A percentile compares a stretch with the other conserved stretches of the same genome.
Evolutionary conservation across 2,797 vertebrate genomes (phyloP).

Genomic region (Thripadectes ignobilis): DNA sequence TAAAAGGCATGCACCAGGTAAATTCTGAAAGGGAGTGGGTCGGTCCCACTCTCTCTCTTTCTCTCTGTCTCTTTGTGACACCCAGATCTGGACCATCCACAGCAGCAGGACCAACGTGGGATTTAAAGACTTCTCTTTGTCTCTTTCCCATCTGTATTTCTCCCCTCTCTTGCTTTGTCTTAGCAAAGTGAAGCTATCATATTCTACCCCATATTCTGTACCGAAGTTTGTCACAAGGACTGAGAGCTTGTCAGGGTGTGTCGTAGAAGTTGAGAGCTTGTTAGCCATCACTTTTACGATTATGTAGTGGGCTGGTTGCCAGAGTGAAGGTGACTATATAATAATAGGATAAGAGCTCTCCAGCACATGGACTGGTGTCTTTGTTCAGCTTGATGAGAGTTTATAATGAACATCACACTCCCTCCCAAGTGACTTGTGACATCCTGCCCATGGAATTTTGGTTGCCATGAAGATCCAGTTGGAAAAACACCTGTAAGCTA

Average conservation of each 20-base stretch:
- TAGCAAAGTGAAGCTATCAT: background rate
- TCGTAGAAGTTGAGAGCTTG: background rate
- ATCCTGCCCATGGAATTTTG: background rate
- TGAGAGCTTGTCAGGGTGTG: background rate
- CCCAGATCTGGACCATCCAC: background rate
- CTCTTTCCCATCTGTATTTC: background rate
- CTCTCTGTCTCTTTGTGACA: background rate
- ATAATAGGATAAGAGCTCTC: background rate
- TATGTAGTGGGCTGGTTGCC: background rate
- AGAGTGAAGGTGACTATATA: background rate
- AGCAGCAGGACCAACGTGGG: background rate
- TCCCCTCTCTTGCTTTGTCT: background rate
- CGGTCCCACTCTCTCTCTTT: rapidly evolving
- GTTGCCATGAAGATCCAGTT: background rate
- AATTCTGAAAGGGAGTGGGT: background rate
- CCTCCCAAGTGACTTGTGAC: background rate
- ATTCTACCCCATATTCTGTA: background rate
- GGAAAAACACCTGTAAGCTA: background rate
- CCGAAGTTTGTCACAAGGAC: background rate
- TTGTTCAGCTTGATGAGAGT: background rate
- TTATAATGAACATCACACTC: background rate
- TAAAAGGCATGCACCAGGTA: background rate
- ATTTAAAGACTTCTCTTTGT: background rate
- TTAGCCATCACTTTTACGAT: background rate
- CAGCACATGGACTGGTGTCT: background rate